Conservation (phyloP, 2,113 vertebrate species). For the rabbit (Oryctolagus cuniculus) region mOryCun1.1 NC_091439.1:132188001-132188500, state of each 20-base stretch:
- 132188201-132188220: neutral
- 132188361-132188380: neutral
- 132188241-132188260: neutral
- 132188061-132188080: too few relatives aligned
- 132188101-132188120: too few relatives aligned
- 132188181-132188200: neutral
- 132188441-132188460: neutral
- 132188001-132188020: too few relatives aligned
- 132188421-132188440: neutral
- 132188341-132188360: neutral
- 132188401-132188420: neutral
- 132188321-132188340: neutral
- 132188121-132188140: neutral
- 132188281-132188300: neutral
- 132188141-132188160: neutral
- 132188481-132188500: neutral
- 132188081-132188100: too few relatives aligned
- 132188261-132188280: neutral
- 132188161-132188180: neutral
- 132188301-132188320: neutral
- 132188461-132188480: neutral
- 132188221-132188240: neutral
- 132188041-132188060: too few relatives aligned
- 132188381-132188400: slow-evolving; percentile 16
- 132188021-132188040: too few relatives aligned